Evolutionary conservation across 1,140 invertebrate genomes (phyloP).

Genomic region (Lerema accius): DNA sequence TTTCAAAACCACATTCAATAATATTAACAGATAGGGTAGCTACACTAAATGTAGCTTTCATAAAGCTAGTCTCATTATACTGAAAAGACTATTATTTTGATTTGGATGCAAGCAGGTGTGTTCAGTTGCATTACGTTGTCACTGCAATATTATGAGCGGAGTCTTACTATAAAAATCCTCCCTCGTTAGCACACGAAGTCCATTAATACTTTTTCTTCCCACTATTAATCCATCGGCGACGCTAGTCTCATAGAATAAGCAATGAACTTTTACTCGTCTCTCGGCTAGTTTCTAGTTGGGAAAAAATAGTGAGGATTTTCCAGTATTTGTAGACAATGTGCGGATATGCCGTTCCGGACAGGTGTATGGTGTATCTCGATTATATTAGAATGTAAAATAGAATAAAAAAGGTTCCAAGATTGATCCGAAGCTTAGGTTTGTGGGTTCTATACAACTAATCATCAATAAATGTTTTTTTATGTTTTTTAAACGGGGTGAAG

Average conservation of each 20-base stretch:
- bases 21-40: too few relatives aligned
- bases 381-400: constrained; percentile 36
- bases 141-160: neutral
- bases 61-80: too few relatives aligned
- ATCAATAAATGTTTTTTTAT: too few relatives aligned
- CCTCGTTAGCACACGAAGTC: constrained; percentile 23
- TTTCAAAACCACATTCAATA: too few relatives aligned
- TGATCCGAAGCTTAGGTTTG: constrained; percentile 1
- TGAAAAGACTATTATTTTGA: neutral
- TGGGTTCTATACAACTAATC: constrained; percentile 43
- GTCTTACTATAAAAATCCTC: constrained; percentile 7
- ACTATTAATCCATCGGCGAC: constrained; percentile 31
- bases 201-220: constrained; percentile 30
- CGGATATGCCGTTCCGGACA: constrained; percentile 75
- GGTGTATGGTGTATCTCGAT: constrained; percentile 47
- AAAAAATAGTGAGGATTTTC: constrained; percentile 43
- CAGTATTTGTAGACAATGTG: constrained; percentile 71
- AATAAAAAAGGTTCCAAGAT: neutral
- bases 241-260: constrained; percentile 31
- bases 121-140: constrained; percentile 11
- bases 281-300: constrained; percentile 21
- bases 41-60: neutral
- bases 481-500: too few relatives aligned
- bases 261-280: constrained; percentile 27
- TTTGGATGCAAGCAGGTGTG: constrained; percentile 7